Base-by-base conservation (phyloP, 2,888 invertebrate genomes). In the Noctua comes region DNA sequence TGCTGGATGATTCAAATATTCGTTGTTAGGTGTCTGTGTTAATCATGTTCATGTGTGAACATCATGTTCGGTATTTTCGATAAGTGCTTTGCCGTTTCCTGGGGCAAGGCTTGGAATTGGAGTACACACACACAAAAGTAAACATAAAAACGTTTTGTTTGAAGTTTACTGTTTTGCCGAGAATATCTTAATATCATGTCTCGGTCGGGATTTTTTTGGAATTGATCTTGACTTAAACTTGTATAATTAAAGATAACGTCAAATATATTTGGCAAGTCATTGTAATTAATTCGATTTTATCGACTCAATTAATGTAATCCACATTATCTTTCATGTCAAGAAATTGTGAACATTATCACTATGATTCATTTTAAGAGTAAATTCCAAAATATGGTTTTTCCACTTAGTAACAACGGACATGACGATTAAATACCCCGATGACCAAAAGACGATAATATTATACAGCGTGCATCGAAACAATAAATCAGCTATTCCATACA, bases 321-420 rank as follows among this genome's bases (percentile, higher is more conserved):
- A 46, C 6, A 6, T 54, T 62, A 68, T 75, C 54, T 46, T 54
- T 3, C 16, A 54, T 62, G 59, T 68, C 24, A 54, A 81, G 24
- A 54, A 75, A 68, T 75, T 46, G 36, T 46, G 36, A 72, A 72
- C 36, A 54, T 54, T 40, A 71, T 65, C 27, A 31, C 4, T 46
- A 46, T 72, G 73, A 79, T 48, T 79, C 27, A 80, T 72, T 27
- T 48, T 27, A 43, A 43, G 69, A 79, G 31, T 24, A 62, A 59
- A 62, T 36, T 31, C 11, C 8, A 43, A 3, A 27, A 4, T 10
- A 2, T 2, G 31, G 48, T 66, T n/a, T 8, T 27, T 21, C 11
- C 36, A 21, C 36, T 66, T 59, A 43, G 59, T 51, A 40, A 59
- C n/a, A 24, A 43, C 21, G 18, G 59, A 16, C 7, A n/a, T 36